These are phyloP conservation scores for Phalacrocorax aristotelis DNA, from an alignment of 2,113 vertebrate genomes.

Conservation along the genomic window DNA sequence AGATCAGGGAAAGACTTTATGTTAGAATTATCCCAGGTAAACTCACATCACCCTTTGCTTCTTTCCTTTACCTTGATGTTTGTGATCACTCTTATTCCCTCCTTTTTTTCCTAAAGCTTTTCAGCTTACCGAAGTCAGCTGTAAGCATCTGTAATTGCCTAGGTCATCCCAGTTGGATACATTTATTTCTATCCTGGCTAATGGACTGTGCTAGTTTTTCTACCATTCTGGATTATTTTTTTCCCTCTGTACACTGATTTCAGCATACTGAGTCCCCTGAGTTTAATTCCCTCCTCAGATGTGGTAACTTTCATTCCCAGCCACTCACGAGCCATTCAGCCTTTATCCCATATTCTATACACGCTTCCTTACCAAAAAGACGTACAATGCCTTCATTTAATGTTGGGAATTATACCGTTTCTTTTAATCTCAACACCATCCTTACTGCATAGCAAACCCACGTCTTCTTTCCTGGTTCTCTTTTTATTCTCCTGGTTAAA, in stretches of 20 bases:
- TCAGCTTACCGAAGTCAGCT: neutral
- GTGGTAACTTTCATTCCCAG: neutral
- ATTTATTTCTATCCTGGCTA: neutral
- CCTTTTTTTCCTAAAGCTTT: neutral
- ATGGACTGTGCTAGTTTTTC: neutral
- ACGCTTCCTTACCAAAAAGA: neutral
- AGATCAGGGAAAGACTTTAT: neutral
- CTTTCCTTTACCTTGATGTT: neutral
- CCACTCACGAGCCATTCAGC: neutral
- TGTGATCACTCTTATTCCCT: neutral
- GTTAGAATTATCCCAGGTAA: neutral
- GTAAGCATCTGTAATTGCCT: neutral
- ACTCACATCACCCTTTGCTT: neutral
- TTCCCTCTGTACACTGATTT: neutral
- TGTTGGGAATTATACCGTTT: neutral
- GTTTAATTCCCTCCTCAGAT: neutral
- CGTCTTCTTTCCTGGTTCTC: neutral
- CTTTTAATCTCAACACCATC: neutral
- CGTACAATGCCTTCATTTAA: neutral
- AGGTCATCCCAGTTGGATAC: neutral
- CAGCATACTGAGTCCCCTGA: neutral
- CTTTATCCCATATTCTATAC: neutral
- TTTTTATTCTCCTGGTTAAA: conserved; percentile 26
- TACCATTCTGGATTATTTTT: neutral
- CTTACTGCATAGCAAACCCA: neutral